Base-by-base conservation (phyloP, 64 coral and sea anemone species). In the Actinia tenebrosa region DNA sequence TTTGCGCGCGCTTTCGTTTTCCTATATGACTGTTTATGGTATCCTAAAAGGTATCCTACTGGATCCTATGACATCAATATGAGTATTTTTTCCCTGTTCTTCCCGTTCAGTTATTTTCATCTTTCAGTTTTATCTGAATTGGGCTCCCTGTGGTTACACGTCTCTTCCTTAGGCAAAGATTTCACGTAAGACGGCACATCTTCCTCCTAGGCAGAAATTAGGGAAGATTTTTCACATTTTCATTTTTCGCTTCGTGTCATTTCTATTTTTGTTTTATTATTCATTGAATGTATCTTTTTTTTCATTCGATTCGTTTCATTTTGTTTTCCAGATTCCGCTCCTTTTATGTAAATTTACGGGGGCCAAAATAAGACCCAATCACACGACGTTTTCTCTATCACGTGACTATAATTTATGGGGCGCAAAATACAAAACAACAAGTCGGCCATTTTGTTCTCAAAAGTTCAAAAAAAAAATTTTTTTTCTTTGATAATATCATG, bases 351-450 rank as follows among this genome's bases (percentile, higher is more conserved):
- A 75, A 75, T 75, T 13, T 72, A 16, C 10, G 11, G 25, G 11
- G 9, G 42, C 5, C 22, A 66, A 66, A 66, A 66, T 22, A 66
- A 2, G 3, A 66, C 7, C 69, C 69, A 75, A 75, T 75, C 69
- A 75, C 23, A 75, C 26, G 2, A 30, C 7, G 25, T 3, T 75
- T 15, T 75, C 8, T 75, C 0, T 10, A 10, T 13, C 69, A 75
- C 69, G 69, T 75, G 69, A 75, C 69, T 15, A 16, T 75, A 75
- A 75, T 75, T 75, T 75, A 75, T 75, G 69, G 69, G 9, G 69
- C 69, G 69, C 69, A 75, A 75, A 75, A 75, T 75, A 42, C 69
- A 75, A 75, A 75, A n/a, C 10, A 30, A 75, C n/a, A 75, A 69
- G 69, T 26, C 69, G 25, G 26, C 69, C 69, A 75, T 75, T 75